phyloP scores from a whole-genome alignment of 1,140 invertebrate species.

The Musca vetustissima region DNA sequence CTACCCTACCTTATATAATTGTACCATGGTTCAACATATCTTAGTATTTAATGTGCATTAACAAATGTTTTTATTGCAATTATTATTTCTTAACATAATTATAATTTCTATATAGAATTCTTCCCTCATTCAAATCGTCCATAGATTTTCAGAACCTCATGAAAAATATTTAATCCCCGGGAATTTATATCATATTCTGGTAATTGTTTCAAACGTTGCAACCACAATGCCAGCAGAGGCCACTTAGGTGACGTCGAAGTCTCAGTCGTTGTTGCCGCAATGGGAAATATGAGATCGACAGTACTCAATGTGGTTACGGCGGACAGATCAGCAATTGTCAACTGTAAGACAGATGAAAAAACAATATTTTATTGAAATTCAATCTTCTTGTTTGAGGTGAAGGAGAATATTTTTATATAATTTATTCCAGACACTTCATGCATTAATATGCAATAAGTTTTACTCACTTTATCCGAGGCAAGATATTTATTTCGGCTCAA shows the following conservation, averaged over 20 bases:
- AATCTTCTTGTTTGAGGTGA: slow-evolving; percentile 19
- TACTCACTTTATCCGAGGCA: slow-evolving; percentile 35
- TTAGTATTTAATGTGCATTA: no score
- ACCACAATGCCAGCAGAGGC: slow-evolving; percentile 44
- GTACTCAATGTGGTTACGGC: slow-evolving; percentile 53
- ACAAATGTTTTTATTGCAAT: no score
- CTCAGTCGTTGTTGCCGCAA: slow-evolving; percentile 29
- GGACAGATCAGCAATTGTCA: slow-evolving; percentile 51
- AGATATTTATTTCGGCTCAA: slow-evolving; percentile 37
- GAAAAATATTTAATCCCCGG: slow-evolving; percentile 41
- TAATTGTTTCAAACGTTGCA: slow-evolving; percentile 44
- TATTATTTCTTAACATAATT: no score
- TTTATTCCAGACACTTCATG: no score
- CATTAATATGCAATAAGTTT: not conserved
- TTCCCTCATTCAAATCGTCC: slow-evolving; percentile 43
- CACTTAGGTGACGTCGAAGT: slow-evolving; percentile 33
- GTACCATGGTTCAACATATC: no score
- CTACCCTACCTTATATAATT: no score
- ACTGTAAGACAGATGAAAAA: slow-evolving; percentile 34
- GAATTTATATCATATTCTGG: slow-evolving; percentile 40
- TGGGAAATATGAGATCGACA: slow-evolving; percentile 53
- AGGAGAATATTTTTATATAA: not conserved
- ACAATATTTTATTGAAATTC: slow-evolving; percentile 6
- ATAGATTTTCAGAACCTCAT: slow-evolving; percentile 34
- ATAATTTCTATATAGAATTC: no score